Percentiles rank a stretch among this genome's conserved stretches.
phyloP scores from a whole-genome alignment of 2,113 vertebrate species.

The Vulpes lagopus region DNA sequence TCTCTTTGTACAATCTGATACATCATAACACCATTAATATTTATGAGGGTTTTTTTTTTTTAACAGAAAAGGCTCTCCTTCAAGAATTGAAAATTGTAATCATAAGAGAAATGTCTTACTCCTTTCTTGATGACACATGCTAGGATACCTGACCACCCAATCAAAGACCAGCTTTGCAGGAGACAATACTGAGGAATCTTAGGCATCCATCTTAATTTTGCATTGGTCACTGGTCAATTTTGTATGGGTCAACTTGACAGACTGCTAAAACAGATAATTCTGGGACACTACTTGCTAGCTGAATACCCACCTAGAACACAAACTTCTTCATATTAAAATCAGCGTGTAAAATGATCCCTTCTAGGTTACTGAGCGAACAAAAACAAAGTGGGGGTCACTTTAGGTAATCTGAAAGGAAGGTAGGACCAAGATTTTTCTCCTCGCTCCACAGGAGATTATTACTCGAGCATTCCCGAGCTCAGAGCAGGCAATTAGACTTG shows the following conservation, averaged over 20 bases:
- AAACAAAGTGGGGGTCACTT: not conserved
- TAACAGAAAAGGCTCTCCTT: conserved; percentile 16
- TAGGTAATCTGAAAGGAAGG: not conserved
- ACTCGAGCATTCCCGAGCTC: not conserved
- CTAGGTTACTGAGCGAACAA: not conserved
- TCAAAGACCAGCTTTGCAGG: not conserved
- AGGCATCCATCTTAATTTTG: not conserved
- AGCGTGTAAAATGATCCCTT: not conserved
- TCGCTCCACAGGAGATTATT: not conserved
- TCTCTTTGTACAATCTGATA: not conserved
- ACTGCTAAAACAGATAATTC: not conserved
- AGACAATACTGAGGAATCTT: conserved; percentile 47
- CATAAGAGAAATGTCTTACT: not conserved
- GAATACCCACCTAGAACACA: not conserved
- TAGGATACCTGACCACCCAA: not conserved
- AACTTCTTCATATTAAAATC: conserved; percentile 41
- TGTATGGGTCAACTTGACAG: not conserved
- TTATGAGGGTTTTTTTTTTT: not conserved
- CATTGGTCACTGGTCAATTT: not conserved
- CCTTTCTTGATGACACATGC: not conserved
- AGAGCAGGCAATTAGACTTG: not conserved
- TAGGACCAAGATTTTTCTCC: not conserved
- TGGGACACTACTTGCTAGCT: not conserved
- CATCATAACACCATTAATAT: not conserved
- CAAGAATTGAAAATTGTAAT: conserved; percentile 16